These are phyloP conservation scores for Serrognathus titanus DNA, from an alignment of 2,888 invertebrate genomes.

Conservation along the genomic window DNA sequence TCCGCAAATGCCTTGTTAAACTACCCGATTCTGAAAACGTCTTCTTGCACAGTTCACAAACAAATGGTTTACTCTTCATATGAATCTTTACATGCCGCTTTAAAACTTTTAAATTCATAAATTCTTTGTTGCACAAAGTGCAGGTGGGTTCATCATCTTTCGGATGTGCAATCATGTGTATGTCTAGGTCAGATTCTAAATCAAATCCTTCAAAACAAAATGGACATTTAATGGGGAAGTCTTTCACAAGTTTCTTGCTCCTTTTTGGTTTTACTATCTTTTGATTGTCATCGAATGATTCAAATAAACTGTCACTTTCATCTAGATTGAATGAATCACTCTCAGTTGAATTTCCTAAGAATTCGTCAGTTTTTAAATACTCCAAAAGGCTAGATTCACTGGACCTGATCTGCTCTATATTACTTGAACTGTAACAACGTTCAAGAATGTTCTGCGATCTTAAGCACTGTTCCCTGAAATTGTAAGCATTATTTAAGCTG, in stretches of 20 bases:
- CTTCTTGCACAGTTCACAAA: conserved; percentile 36
- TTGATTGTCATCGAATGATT: neutral
- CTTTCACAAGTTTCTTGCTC: conserved; percentile 8
- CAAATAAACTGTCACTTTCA: too few species aligned
- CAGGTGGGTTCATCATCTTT: conserved; percentile 32
- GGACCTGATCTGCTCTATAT: conserved; percentile 19
- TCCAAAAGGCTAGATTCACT: conserved; percentile 27
- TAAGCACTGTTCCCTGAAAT: conserved; percentile 37
- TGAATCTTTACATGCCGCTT: conserved; percentile 39
- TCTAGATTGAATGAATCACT: too few species aligned
- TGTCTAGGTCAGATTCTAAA: conserved; percentile 34
- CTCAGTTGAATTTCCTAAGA: conserved; percentile 4
- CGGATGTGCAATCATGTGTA: conserved; percentile 38
- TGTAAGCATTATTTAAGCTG: conserved; percentile 30
- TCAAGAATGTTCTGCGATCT: conserved; percentile 33
- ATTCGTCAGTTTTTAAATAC: conserved; percentile 22
- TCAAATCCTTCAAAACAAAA: conserved; percentile 34
- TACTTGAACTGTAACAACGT: conserved; percentile 27
- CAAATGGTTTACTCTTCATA: conserved; percentile 38
- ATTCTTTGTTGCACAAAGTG: conserved; percentile 37
- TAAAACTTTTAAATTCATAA: conserved; percentile 35
- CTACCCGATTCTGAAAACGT: conserved; percentile 41
- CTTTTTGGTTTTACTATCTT: conserved; percentile 9
- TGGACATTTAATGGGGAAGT: conserved; percentile 25
- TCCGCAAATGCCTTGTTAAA: conserved; percentile 38